Base-by-base conservation (phyloP, 2,888 invertebrate genomes). In the Drosophila mettleri region DNA sequence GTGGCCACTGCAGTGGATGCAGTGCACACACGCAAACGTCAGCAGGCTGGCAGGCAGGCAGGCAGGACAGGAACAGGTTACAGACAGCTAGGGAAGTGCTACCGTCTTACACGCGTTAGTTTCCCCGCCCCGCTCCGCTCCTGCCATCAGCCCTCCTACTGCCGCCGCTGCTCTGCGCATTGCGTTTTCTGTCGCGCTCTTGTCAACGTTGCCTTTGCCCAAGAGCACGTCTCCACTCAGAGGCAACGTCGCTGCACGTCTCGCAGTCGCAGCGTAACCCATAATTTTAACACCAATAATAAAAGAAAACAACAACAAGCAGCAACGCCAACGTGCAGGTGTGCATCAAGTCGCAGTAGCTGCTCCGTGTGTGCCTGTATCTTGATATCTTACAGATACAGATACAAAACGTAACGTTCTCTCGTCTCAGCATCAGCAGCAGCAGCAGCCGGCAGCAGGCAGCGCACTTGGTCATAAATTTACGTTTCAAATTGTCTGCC, bases 241-340 rank as follows among this genome's bases (percentile, higher is more conserved):
- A 3, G 14, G 24, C 41, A 12, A 20, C 38, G 36, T 52, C 38
- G 16, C 45, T 16, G 16, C 45, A 14, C 39, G 53, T 41, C 67
- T 59, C 39, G 66, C 39, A 54, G 68, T 12, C 57, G 57, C 74
- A 74, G 80, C 81, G 87, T 85, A 85, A 85, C 85, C 85, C 86
- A 85, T 85, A 85, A 85, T 85, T 85, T 85, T 85, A 87, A 85
- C 85, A 85, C 85, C 87, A 85, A 85, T 83, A 85, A 85, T 80
- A 85, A 87, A 87, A 87, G 71, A 72, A 73, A 70, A 69, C 68
- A 80, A 62, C 72, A 45, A 33, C 70, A 43, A 64, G 36, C 57
- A 64, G 51, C 70, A 57, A 73, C 77, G 63, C 78, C 79, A 81
- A 74, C 66, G 62, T 85, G 84, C 85, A 85, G 85, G 85, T 85